Evolutionary conservation across 2,797 vertebrate species (phyloP), one percentile per base, ranked within the genome.

Genomic region (Sciurus carolinensis): DNA sequence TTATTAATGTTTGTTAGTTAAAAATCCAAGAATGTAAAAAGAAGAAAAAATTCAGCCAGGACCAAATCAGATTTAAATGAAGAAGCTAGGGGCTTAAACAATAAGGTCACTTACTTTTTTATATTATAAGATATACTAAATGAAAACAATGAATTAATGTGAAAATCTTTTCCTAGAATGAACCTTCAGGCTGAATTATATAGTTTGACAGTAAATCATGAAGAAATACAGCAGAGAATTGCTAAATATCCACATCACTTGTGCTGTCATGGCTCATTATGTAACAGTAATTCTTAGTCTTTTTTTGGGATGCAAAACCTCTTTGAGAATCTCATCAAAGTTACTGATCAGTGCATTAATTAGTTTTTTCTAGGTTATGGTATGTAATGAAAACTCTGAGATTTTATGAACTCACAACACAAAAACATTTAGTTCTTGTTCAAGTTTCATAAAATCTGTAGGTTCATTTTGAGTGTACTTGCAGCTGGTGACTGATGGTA

Each of bases 1-100:
- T 77, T 95, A 15, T 95, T 92, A 79, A 85, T 1, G 8, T 77
- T 84, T 85, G 18, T 84, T 92, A 66, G 39, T 67, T 94, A 88
- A 47, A 77, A 87, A n/a, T 64, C 15, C 8, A 69, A n/a, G 4
- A 81, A 81, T 81, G 9, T 47, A 81, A 75, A 90, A 88, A 81
- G 54, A 57, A 18, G 54, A 77, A 64, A 10, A 7, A 77, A 76
- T 94, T 92, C 14, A 87, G 18, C 0, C 17, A 87, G 28, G 24
- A 84, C 36, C 5, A 79, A 92, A 59, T 76, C 75, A 80, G 33
- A 67, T 7, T 90, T 84, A 59, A 47, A 50, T 71, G 59, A 89
- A 82, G 42, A 69, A 91, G 11, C 64, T 39, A 54, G 57, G 81
- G 3, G 5, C 17, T 86, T 79, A 77, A 64, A 33, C 24, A 33